Evolutionary conservation across 30 jellyfish, hydroid and myxozoan genomes (phyloP), one percentile per base, ranked within the genome.

Genomic region (Sanderia malayensis): DNA sequence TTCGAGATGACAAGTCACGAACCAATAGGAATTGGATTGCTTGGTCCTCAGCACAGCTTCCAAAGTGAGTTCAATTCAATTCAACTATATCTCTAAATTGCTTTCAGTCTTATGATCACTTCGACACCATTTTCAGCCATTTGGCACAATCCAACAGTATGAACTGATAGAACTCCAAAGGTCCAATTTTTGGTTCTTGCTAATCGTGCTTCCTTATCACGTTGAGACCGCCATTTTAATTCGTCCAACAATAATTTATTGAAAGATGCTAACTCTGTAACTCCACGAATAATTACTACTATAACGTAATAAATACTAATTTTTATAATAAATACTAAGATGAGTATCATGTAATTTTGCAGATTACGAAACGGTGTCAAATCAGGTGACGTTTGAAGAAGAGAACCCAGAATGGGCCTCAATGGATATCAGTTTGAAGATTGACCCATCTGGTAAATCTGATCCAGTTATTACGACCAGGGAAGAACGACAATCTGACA

Each of bases 341-440:
- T 20, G 11, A 4, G 15, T 9, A 22, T 4, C 25, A 20, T 13
- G 41, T 1, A 67, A 19, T 33, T 30, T 47, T 69, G 2, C 32
- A 85, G 95, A 78, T 28, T 85, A 85, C 70, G 96, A 92, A 53
- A 92, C 98, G 23, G 61, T 72, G 11, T 92, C 98, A 13, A 82
- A 86, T n/a, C 74, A 81, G 15, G 44, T 92, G 57, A 78, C 87
- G 23, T 92, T 92, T 45, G 93, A 61, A 4, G 95, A 92, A 70
- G 98, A 92, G 34, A 67, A 73, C 26, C 98, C 98, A 1, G 96
- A 92, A 74, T 92, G 98, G 96, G 92, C 62, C 31, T 68, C 88
- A 15, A 92, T 92, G 98, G 96, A 84, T 49, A 90, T 90, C 28
- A 93, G 87, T 44, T 71, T 90, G 79, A 84, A 70, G 33, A 86